These are phyloP conservation scores for Ictalurus furcatus DNA, from an alignment of 2,113 vertebrate species.

Conservation along the genomic window DNA sequence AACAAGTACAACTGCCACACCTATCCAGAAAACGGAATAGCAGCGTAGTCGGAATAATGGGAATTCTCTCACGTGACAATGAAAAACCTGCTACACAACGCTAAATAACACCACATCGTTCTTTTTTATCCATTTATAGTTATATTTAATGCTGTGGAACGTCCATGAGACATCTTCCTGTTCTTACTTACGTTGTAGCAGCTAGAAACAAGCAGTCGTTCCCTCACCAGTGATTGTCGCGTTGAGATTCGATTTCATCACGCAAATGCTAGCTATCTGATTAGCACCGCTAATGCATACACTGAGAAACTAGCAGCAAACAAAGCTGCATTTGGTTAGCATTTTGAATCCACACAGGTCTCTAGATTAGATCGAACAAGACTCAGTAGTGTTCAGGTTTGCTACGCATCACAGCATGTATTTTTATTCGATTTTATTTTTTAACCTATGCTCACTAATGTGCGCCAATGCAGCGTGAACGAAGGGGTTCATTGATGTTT, in stretches of 20 bases:
- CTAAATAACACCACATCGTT: not conserved
- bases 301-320: not conserved
- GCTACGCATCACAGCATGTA: not conserved
- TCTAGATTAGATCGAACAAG: not conserved
- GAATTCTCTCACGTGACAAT: too few species aligned
- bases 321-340: not conserved
- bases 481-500: constrained; percentile 1
- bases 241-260: not conserved
- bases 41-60: not conserved
- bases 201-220: not conserved
- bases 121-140: not conserved
- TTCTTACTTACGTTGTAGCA: not conserved
- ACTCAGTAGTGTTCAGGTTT: not conserved
- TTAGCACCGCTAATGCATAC: not conserved
- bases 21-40: not conserved
- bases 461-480: not conserved
- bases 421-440: not conserved
- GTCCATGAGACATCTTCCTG: not conserved
- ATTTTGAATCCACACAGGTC: not conserved
- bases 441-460: not conserved
- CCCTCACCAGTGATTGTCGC: not conserved
- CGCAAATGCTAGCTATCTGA: not conserved
- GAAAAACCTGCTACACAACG: not conserved
- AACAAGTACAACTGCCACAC: not conserved
- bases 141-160: not conserved